These are phyloP conservation scores for Drosophila vallismaia DNA, from an alignment of 2,888 invertebrate genomes.

Conservation along the genomic window DNA sequence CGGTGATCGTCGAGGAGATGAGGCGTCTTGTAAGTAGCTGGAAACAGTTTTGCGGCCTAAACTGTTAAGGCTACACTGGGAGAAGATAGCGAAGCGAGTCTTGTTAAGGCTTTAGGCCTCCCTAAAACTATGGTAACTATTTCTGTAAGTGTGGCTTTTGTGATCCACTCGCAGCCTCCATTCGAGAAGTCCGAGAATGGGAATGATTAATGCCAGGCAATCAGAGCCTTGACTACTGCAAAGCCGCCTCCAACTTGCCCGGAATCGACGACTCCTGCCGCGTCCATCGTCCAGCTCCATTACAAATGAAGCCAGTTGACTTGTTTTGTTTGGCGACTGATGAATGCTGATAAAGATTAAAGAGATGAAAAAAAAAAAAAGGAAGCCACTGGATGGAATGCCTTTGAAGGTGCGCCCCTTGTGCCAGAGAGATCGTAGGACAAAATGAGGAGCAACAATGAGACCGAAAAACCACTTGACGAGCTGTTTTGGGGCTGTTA, in stretches of 20 bases:
- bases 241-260: constrained; percentile 64
- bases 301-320: constrained; percentile 79
- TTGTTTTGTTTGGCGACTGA: constrained; percentile 79
- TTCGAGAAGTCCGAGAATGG: constrained; percentile 1
- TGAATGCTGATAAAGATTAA: constrained; percentile 71
- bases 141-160: constrained; percentile 19
- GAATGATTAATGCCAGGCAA: constrained; percentile 73
- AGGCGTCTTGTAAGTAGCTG: constrained; percentile 71
- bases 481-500: constrained; percentile 62
- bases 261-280: constrained; percentile 18
- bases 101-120: background rate
- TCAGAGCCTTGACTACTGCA: constrained; percentile 74
- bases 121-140: background rate
- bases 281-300: constrained; percentile 51
- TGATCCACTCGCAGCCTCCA: constrained; percentile 28
- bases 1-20: constrained; percentile 2
- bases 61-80: constrained; percentile 48
- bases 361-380: background rate
- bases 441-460: constrained; percentile 73
- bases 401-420: constrained; percentile 66
- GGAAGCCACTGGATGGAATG: constrained; percentile 59
- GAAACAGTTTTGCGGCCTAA: constrained; percentile 78
- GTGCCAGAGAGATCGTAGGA: constrained; percentile 50
- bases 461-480: constrained; percentile 65
- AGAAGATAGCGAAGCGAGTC: background rate